phyloP scores from a whole-genome alignment of 2,888 invertebrate species.

The Lampropteryx suffumata region DNA sequence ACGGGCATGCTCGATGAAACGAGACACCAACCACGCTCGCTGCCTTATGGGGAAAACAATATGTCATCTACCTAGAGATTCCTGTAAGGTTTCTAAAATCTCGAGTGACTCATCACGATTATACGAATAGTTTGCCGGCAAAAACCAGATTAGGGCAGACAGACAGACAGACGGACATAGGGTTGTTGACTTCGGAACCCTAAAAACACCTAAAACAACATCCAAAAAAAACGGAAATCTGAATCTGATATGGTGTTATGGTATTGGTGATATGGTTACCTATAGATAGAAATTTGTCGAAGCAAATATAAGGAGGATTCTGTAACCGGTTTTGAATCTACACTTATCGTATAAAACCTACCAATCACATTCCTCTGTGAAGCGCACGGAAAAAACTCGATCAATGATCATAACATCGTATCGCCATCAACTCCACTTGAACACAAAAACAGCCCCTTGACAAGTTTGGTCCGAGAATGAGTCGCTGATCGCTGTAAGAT shows the following conservation, averaged over 20 bases:
- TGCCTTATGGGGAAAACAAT: conserved; percentile 51
- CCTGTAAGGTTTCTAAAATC: conserved; percentile 49
- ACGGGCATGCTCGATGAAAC: conserved; percentile 47
- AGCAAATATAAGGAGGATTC: too few relatives aligned
- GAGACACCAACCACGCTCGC: conserved; percentile 40
- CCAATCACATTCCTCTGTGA: conserved; percentile 35
- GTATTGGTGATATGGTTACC: too few relatives aligned
- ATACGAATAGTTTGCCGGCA: too few relatives aligned
- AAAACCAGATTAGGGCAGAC: too few relatives aligned
- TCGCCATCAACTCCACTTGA: conserved; percentile 1
- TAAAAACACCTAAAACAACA: too few relatives aligned
- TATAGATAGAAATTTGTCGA: too few relatives aligned
- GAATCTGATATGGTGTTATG: too few relatives aligned
- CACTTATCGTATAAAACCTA: conserved; percentile 19
- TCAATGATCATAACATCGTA: background rate
- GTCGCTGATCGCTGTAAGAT: too few relatives aligned
- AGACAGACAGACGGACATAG: too few relatives aligned
- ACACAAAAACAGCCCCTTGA: background rate
- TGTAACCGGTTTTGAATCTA: conserved; percentile 11
- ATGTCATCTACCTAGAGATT: conserved; percentile 43
- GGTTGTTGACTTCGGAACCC: too few relatives aligned
- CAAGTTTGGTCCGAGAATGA: background rate
- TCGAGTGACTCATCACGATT: conserved; percentile 5
- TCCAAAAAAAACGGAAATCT: too few relatives aligned
- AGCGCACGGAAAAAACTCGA: conserved; percentile 39